phyloP scores from a whole-genome alignment of 2,888 invertebrate species.

The Pelosia muscerda region DNA sequence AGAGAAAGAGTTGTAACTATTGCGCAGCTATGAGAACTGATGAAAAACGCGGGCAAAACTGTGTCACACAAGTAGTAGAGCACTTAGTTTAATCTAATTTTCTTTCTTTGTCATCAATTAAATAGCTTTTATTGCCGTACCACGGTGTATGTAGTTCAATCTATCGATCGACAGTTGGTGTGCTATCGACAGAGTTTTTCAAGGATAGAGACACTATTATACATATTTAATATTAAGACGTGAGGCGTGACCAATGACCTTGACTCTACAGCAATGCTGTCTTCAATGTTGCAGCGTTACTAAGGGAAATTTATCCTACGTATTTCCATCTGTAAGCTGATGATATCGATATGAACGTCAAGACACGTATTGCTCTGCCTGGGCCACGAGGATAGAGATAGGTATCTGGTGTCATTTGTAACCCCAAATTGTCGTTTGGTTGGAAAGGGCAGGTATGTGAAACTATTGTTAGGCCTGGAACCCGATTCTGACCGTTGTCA shows the following conservation, averaged over 20 bases:
- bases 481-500: no score
- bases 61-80: not conserved
- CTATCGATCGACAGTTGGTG: constrained; percentile 37
- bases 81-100: not conserved
- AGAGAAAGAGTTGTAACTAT: no score
- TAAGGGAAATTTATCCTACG: not conserved
- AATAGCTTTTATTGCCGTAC: constrained; percentile 14
- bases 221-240: constrained; percentile 24
- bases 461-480: not conserved
- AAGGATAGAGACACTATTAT: constrained; percentile 36
- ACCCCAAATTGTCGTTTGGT: not conserved
- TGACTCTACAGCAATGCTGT: not conserved
- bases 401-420: not conserved
- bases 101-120: not conserved
- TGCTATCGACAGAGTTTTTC: constrained; percentile 30
- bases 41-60: not conserved
- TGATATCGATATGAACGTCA: not conserved
- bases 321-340: not conserved
- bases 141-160: constrained; percentile 24
- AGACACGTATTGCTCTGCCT: not conserved
- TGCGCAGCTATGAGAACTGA: no score
- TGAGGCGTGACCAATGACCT: constrained; percentile 4
- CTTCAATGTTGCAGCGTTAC: not conserved
- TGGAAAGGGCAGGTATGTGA: not conserved
- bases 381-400: not conserved